phyloP scores from a whole-genome alignment of 2,797 vertebrate species.

The Gadopsis marmoratus region DNA sequence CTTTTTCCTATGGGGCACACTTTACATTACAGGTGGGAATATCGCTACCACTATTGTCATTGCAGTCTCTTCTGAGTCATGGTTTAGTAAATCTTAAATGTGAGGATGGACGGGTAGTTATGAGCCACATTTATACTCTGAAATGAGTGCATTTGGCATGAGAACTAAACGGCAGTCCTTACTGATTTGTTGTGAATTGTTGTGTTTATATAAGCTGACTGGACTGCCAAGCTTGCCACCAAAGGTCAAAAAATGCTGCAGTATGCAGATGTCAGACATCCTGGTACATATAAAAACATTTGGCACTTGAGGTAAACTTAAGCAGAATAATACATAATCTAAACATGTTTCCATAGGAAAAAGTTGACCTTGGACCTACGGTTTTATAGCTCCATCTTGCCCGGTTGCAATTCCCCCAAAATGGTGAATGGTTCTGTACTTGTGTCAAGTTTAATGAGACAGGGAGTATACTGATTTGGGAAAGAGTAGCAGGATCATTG shows the following conservation, averaged over 20 bases:
- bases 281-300: neutral
- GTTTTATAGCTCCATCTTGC: slow-evolving; percentile 7
- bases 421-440: slow-evolving; percentile 40
- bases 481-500: neutral
- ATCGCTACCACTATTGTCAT: neutral
- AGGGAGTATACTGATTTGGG: neutral
- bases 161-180: slow-evolving; percentile 23
- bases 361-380: neutral
- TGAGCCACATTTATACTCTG: slow-evolving; percentile 15
- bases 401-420: slow-evolving; percentile 21
- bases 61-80: slow-evolving; percentile 6
- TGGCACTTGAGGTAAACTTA: neutral
- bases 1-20: neutral
- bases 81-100: slow-evolving; percentile 19
- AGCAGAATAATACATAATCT: slow-evolving; percentile 9
- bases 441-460: slow-evolving; percentile 47
- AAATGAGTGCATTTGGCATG: slow-evolving; percentile 22
- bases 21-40: neutral
- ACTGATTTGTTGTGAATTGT: slow-evolving; percentile 45
- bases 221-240: slow-evolving; percentile 38
- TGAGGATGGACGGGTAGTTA: slow-evolving; percentile 11
- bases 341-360: slow-evolving; percentile 1
- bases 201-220: slow-evolving; percentile 60
- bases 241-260: slow-evolving; percentile 29
- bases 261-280: neutral